Percentiles rank a stretch among this genome's conserved stretches.
phyloP scores from a whole-genome alignment of 2,797 vertebrate species.

The Alcedo atthis region DNA sequence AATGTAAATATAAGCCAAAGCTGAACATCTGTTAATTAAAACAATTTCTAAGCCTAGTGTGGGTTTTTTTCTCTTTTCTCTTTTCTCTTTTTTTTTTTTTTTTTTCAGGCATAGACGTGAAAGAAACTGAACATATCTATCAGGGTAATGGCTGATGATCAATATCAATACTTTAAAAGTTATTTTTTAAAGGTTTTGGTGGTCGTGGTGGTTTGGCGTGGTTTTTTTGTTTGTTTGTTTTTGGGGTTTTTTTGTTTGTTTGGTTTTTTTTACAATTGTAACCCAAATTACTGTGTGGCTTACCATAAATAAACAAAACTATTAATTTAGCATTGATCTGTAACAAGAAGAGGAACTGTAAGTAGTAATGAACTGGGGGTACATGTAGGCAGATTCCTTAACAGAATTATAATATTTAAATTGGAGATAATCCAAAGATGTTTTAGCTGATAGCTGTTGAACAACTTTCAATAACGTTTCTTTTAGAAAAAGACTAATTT shows the following conservation, averaged over 20 bases:
- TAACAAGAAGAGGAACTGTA: neutral
- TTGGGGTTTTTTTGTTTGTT: too few species aligned
- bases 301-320: neutral
- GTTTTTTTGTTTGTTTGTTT: too few species aligned
- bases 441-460: neutral
- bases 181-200: neutral
- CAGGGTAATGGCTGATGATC: neutral
- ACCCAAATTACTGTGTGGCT: neutral
- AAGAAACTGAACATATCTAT: neutral
- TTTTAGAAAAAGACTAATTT: neutral
- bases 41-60: neutral
- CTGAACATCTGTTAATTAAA: neutral
- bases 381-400: neutral
- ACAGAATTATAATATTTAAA: neutral
- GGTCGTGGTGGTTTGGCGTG: too few species aligned
- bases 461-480: neutral
- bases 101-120: neutral
- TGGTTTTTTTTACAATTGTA: neutral
- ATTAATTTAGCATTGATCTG: neutral
- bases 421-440: neutral
- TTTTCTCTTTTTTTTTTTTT: neutral
- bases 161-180: neutral
- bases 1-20: neutral
- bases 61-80: accelerated
- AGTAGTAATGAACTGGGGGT: neutral